Conservation (phyloP, 2,888 invertebrate species). For the Drosophila diplacantha region DNA sequence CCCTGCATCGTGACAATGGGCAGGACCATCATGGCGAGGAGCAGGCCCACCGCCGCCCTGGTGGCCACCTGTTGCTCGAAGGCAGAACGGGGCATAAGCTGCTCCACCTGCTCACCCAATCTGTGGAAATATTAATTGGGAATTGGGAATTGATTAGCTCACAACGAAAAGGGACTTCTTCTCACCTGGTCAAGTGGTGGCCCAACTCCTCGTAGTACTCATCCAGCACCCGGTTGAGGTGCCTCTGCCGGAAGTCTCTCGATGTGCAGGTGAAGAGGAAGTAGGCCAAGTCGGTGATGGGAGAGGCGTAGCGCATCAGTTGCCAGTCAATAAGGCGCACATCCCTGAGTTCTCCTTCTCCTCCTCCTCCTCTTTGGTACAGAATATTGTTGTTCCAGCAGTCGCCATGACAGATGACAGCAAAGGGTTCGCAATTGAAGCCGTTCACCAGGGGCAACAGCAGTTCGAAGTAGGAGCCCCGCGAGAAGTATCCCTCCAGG, state of each 20-base stretch:
- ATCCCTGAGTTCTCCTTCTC: conserved; percentile 31
- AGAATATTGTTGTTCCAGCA: conserved; percentile 77
- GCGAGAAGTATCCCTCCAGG: conserved; percentile 49
- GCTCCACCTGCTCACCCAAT: conserved; percentile 60
- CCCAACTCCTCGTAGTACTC: conserved; percentile 63
- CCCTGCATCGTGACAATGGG: conserved; percentile 68
- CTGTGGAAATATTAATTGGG: conserved; percentile 38
- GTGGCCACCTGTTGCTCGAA: conserved; percentile 64
- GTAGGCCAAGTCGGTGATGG: conserved; percentile 72
- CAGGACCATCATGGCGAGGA: conserved; percentile 71
- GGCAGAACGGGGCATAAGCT: conserved; percentile 59
- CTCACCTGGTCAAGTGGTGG: conserved; percentile 62
- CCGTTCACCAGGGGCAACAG: conserved; percentile 53
- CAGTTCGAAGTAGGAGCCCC: conserved; percentile 54
- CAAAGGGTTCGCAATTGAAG: conserved; percentile 69
- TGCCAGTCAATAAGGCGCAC: conserved; percentile 75
- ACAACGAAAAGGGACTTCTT: too few species aligned
- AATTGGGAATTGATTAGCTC: background rate
- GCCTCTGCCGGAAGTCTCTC: conserved; percentile 56
- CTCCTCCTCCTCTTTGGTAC: conserved; percentile 51
- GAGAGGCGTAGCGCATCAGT: conserved; percentile 73
- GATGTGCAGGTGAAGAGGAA: conserved; percentile 72
- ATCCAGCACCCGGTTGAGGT: conserved; percentile 64
- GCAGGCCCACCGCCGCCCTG: conserved; percentile 68
- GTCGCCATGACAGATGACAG: conserved; percentile 75